These are phyloP conservation scores for Pantherophis alleghaniensis DNA, from an alignment of 2,797 vertebrate genomes.

Conservation along the genomic window DNA sequence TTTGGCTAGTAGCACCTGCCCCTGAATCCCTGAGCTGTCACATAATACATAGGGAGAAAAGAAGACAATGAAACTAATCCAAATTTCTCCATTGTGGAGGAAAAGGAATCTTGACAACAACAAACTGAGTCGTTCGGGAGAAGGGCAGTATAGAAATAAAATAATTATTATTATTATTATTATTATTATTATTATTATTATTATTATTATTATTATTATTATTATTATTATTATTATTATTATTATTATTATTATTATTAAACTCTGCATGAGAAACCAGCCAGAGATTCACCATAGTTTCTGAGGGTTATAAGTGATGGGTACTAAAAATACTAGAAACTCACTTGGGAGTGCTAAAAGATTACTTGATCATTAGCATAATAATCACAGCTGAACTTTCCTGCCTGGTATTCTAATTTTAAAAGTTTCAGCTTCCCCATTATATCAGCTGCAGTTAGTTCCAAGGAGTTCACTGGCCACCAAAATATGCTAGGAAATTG, in stretches of 20 bases:
- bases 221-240: too few relatives aligned
- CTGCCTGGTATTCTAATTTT: conserved; percentile 56
- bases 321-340: conserved; percentile 64
- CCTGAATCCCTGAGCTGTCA: background rate
- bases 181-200: too few relatives aligned
- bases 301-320: conserved; percentile 56
- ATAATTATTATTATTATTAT: too few relatives aligned
- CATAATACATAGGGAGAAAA: accelerated
- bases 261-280: conserved; percentile 52
- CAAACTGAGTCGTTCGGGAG: background rate
- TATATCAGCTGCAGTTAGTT: conserved; percentile 58
- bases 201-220: too few relatives aligned
- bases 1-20: background rate
- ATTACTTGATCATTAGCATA: conserved; percentile 66
- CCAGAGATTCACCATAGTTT: conserved; percentile 50
- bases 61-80: conserved; percentile 30
- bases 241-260: too few relatives aligned
- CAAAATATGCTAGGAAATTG: conserved; percentile 44
- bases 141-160: too few relatives aligned
- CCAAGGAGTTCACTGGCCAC: conserved; percentile 56
- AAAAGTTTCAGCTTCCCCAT: conserved; percentile 58
- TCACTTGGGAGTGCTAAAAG: conserved; percentile 64
- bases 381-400: conserved; percentile 62
- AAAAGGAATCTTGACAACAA: background rate
- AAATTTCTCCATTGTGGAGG: background rate